Base-by-base conservation (phyloP, 2,888 invertebrate genomes). In the Heliconius charithonia region DNA sequence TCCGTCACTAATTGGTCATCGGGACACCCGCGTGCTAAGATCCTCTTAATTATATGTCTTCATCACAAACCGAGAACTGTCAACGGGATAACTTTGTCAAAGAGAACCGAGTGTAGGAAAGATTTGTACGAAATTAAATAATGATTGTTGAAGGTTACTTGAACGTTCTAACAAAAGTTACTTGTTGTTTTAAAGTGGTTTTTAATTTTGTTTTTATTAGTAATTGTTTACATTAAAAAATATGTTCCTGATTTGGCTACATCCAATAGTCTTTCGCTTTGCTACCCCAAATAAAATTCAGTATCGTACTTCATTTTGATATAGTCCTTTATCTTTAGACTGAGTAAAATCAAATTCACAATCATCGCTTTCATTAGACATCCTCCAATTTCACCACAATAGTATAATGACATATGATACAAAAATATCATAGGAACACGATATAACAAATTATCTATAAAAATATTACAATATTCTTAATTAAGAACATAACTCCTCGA, bases 1-100 rank as follows among this genome's bases (percentile, higher is more conserved):
- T 83, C 85, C 88, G 87, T 82, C 85, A 85, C 88, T 89, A 90
- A 90, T 89, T 88, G 89, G 87, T 80, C 84, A 80, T 82, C 41
- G 76, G 81, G 85, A 86, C 85, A 85, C 87, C 86, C 85, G 85
- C 85, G 79, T 75, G 83, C 81, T 83, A 81, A 76, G 80, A 82
- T 82, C 81, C 84, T 83, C 85, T 85, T 86, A 85, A 87, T 87
- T 86, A 85, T 83, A 83, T 83, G 84, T 79, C 83, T 82, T 81
- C 81, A 79, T 82, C 81, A 82, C 83, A 82, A 82, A 75, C 77
- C 69, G 67, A 19, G 65, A 13, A 77, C 79, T 81, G 77, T 76
- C 74, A 77, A 80, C 75, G 80, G 80, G 75, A 79, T 80, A 78
- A 73, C 81, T 74, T 74, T 41, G 62, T 41, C 63, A 74, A 63